Base-by-base conservation (phyloP, 2,888 invertebrate species). In the Prosopocoilus inquinatus region DNA sequence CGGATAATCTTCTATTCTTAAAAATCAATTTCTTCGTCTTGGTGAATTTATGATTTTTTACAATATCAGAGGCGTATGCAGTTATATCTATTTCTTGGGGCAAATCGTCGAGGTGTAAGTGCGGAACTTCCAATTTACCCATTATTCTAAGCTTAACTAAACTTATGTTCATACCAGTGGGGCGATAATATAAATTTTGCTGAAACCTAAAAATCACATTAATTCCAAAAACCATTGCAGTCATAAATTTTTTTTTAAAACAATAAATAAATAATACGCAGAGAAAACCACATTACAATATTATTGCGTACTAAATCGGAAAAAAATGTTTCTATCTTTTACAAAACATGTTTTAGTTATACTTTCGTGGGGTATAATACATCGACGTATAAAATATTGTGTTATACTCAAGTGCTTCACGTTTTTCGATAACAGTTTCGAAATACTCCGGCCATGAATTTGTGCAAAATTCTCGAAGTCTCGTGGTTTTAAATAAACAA, bases 151-250 rank as follows among this genome's bases (percentile, higher is more conserved):
- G 53, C 49, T 61, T 64, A 1, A 54, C 47, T 8, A 60, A 55
- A 38, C 62, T 52, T 3, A 72, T 55, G 9, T 66, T 48, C 9
- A 65, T 59, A 49, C 69, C 68, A 7, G 67, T 57, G 5, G 64
- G 67, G 28, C 67, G 55, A 9, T 49, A 44, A 9, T 65, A 61
- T 28, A 67, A 59, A 44, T 63, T 54, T 20, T 66, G 63, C 43
- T 66, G 63, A 35, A 61, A 58, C 45, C 73, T 69, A 32, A 41
- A 47, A 20, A 20, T 12, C 35, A 38, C 11, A 11, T n/a, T n/a
- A n/a, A n/a, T n/a, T n/a, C 35, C 35, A 8, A 34, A 34, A 34
- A 34, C 8, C 8, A 34, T 34, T 34, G n/a, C 35, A 34, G n/a
- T 34, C 35, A 36, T n/a, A 36, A 2, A 11, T 38, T 38, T 12